Evolutionary conservation across 2,888 invertebrate genomes (phyloP).

Genomic region (Danaus chrysippus): DNA sequence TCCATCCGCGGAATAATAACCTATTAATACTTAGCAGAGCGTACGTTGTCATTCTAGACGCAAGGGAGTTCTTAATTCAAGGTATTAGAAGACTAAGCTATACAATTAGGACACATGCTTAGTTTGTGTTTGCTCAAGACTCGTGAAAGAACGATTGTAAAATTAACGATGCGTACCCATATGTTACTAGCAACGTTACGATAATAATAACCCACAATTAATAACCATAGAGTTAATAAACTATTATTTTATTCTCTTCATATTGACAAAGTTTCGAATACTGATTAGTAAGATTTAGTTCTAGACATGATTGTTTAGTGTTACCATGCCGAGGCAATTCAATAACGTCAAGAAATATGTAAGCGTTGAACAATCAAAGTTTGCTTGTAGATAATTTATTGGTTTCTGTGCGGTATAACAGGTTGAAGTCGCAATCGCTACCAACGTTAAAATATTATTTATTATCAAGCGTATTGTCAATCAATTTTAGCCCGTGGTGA

Average conservation of each 20-base stretch:
- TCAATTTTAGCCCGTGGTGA: slow-evolving; percentile 73
- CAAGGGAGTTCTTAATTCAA: slow-evolving; percentile 50
- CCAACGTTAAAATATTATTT: slow-evolving; percentile 30
- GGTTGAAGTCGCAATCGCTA: slow-evolving; percentile 17
- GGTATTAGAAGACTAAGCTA: slow-evolving; percentile 46
- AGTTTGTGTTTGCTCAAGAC: slow-evolving; percentile 71
- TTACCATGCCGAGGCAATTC: background rate
- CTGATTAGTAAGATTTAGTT: no score
- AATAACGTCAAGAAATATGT: background rate
- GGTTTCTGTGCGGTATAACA: slow-evolving; percentile 33
- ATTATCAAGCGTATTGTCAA: slow-evolving; percentile 55
- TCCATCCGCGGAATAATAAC: slow-evolving; percentile 13
- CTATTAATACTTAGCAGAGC: slow-evolving; percentile 51
- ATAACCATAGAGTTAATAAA: slow-evolving; percentile 15
- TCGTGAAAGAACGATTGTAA: slow-evolving; percentile 63
- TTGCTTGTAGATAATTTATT: slow-evolving; percentile 25
- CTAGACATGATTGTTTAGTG: background rate
- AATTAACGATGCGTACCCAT: slow-evolving; percentile 54
- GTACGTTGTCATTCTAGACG: slow-evolving; percentile 48
- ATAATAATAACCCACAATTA: slow-evolving; percentile 44
- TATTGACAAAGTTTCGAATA: no score
- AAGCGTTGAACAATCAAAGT: background rate
- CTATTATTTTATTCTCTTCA: background rate
- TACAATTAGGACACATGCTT: slow-evolving; percentile 66
- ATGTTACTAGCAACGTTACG: slow-evolving; percentile 45